Base-by-base conservation (phyloP, 1,140 invertebrate genomes). In the Pteromalus puparum region DNA sequence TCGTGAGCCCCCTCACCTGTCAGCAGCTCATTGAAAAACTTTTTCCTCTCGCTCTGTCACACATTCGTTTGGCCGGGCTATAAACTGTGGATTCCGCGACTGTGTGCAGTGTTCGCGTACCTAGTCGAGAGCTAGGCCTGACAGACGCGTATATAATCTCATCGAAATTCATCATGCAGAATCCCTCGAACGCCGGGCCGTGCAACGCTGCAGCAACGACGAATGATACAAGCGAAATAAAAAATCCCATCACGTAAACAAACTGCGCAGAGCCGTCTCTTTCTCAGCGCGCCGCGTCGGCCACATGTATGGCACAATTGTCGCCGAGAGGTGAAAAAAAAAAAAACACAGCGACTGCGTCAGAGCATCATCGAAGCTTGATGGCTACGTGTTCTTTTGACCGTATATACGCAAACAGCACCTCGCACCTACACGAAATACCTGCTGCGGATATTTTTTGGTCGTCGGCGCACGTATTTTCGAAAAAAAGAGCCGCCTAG, bases 241-340 rank as follows among this genome's bases (percentile, higher is more conserved):
- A 84, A 83, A 80, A 73, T 79, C 48, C 79, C 34, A 30, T 84
- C 68, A 80, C 76, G 83, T 67, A 80, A 78, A 84, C 83, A 80
- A 84, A 80, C 42, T 76, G 79, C 82, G 53, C 61, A n/a, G 67
- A 7, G 26, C 5, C 21, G 53, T n/a, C 53, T 21, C 53, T 61
- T 61, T n/a, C 53, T 61, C 53, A 61, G 1, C 53, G 21, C 4
- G 53, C 53, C 53, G 21, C 53, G 18, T 24, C 65, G 18, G 28
- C 61, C 15, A 48, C 53, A n/a, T 76, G n/a, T n/a, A 83, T 76
- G 65, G 53, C 82, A 72, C 70, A 80, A 75, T 84, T 84, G 83
- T 73, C 77, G 74, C 15, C 21, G 67, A 68, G n/a, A 68, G n/a
- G 46, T n/a, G n/a, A n/a, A n/a, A 9, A 13, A 46, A 13, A 9